Evolutionary conservation across 1,140 invertebrate species (phyloP).

Genomic region (Drosophila bocki): DNA sequence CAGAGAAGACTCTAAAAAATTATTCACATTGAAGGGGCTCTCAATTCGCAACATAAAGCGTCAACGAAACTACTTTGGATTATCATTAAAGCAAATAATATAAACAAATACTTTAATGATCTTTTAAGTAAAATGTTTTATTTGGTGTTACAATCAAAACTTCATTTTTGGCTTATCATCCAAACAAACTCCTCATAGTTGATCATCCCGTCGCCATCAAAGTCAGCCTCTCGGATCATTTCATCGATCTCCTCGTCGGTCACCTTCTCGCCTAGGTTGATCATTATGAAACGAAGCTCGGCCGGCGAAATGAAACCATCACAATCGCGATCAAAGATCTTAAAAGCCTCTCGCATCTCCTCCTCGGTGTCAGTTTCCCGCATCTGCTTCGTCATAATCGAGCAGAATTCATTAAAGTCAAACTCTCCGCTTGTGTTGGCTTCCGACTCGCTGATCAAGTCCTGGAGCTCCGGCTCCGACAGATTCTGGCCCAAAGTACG

Average conservation of each 20-base stretch:
- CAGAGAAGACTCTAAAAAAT: not conserved
- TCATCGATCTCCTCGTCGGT: slow-evolving; percentile 73
- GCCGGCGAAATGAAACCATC: slow-evolving; percentile 67
- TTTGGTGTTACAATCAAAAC: not conserved
- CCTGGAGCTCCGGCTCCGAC: slow-evolving; percentile 59
- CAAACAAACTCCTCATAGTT: slow-evolving; percentile 89
- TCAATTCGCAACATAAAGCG: not conserved
- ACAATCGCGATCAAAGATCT: slow-evolving; percentile 66
- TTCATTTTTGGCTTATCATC: slow-evolving; percentile 65
- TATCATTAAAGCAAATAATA: not conserved
- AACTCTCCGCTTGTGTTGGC: slow-evolving; percentile 37
- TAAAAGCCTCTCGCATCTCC: slow-evolving; percentile 68
- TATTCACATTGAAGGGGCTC: not conserved
- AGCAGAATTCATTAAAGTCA: slow-evolving; percentile 61
- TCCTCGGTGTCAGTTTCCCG: slow-evolving; percentile 56
- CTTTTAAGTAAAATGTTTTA: not conserved
- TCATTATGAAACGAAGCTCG: slow-evolving; percentile 57
- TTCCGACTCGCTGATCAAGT: slow-evolving; percentile 60
- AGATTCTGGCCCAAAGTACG: slow-evolving; percentile 62
- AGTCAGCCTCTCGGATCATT: slow-evolving; percentile 92
- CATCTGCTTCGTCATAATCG: slow-evolving; percentile 53
- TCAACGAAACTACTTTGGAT: not conserved
- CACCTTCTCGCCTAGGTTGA: slow-evolving; percentile 62
- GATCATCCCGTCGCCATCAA: slow-evolving; percentile 95
- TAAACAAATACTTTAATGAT: not conserved